A percentile compares a stretch with the other conserved stretches of the same genome.
These are phyloP conservation scores for Erythrocercus mccallii DNA, from an alignment of 2,113 vertebrate genomes.

Conservation along the genomic window DNA sequence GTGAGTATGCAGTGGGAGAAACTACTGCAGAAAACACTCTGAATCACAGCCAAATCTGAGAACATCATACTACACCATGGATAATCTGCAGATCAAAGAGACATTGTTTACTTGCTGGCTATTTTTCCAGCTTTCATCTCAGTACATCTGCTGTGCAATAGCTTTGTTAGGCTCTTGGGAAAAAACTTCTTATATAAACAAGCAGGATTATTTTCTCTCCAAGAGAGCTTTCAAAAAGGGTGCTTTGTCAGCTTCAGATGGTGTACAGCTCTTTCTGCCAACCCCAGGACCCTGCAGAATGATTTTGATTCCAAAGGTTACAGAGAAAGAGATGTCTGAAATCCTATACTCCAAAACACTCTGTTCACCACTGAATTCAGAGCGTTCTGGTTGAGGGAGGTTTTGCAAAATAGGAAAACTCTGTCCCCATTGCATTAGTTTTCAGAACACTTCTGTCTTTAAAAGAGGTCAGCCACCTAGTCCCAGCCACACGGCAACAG, in stretches of 20 bases:
- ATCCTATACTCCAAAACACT: not conserved
- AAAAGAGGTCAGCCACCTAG: not conserved
- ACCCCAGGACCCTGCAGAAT: not conserved
- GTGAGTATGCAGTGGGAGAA: not conserved
- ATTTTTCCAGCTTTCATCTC: constrained; percentile 61
- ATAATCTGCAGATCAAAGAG: constrained; percentile 60
- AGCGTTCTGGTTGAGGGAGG: not conserved
- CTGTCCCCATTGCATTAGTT: not conserved
- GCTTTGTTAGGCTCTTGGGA: constrained; percentile 42
- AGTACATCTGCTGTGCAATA: constrained; percentile 58
- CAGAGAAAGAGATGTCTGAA: constrained; percentile 24
- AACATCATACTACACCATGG: constrained; percentile 14
- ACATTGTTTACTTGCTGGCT: constrained; percentile 50
- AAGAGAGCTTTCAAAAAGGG: constrained; percentile 21
- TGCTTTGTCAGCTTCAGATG: constrained; percentile 15
- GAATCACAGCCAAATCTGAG: constrained; percentile 13
- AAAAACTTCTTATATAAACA: constrained; percentile 58
- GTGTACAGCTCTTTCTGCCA: constrained; percentile 27
- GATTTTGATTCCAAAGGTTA: constrained; percentile 38
- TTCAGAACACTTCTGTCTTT: not conserved
- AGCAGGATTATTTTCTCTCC: constrained; percentile 53
- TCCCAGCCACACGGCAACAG: not conserved
- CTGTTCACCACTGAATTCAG: not conserved
- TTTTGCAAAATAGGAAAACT: not conserved
- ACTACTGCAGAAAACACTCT: not conserved